Conservation (phyloP, 2,113 vertebrate species). For the Amphiprion percula region DNA sequence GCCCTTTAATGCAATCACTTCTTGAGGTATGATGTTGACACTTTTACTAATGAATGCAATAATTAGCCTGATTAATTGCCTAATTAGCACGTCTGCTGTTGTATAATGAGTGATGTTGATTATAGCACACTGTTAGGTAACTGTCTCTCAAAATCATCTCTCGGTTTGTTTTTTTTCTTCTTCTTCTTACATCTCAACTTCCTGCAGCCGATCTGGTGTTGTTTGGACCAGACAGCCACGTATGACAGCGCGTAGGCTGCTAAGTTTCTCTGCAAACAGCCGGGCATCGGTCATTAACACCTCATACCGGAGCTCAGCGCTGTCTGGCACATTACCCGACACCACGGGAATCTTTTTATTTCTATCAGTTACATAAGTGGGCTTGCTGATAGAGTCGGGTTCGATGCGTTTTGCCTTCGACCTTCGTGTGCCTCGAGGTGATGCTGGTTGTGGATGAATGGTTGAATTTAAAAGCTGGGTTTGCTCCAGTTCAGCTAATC, state of each 20-base stretch:
- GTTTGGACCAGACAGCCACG: background rate
- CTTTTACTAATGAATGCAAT: conserved; percentile 4
- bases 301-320: background rate
- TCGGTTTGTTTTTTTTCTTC: background rate
- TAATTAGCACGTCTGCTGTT: conserved; percentile 23
- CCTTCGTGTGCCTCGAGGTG: background rate
- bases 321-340: conserved; percentile 25
- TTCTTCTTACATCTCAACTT: background rate
- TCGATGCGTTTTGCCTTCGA: background rate
- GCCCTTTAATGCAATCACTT: background rate
- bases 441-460: background rate
- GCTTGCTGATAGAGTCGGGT: background rate
- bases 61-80: background rate
- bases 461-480: too few species aligned
- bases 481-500: background rate
- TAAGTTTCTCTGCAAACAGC: conserved; percentile 13
- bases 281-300: background rate
- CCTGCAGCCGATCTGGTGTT: background rate
- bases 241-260: conserved; percentile 16
- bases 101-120: conserved; percentile 11
- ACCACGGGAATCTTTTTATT: background rate
- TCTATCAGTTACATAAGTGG: conserved; percentile 5
- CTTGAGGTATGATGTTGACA: background rate
- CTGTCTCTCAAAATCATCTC: background rate
- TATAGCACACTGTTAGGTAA: conserved; percentile 3